Conservation (phyloP, 2,888 invertebrate species). For the Drosophila mimica region DNA sequence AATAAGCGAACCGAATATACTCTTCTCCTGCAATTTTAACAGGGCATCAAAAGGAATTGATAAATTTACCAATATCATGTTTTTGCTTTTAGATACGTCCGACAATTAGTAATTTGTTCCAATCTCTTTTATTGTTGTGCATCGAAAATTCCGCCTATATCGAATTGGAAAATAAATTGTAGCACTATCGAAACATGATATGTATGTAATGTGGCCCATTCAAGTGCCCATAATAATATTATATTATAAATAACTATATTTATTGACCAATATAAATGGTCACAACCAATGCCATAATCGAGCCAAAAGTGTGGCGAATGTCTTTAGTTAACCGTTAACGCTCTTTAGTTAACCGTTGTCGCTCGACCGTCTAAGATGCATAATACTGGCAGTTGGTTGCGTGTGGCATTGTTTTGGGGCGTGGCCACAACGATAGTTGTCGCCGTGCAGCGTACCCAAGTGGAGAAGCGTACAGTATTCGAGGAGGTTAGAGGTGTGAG, state of each 20-base stretch:
- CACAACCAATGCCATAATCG: conserved; percentile 12
- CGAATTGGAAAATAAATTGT: background rate
- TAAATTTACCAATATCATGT: background rate
- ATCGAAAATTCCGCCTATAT: background rate
- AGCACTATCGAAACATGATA: conserved; percentile 31
- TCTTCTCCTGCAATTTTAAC: background rate
- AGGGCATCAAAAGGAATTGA: background rate
- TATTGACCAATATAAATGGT: conserved; percentile 36
- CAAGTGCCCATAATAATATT: conserved; percentile 49
- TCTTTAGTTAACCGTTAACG: conserved; percentile 2
- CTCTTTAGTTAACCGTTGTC: conserved; percentile 43
- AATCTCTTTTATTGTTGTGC: background rate
- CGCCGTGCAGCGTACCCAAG: conserved; percentile 52
- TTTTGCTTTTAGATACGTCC: background rate
- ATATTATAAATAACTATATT: conserved; percentile 7
- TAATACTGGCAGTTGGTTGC: conserved; percentile 28
- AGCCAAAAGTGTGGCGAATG: background rate
- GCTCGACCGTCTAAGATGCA: conserved; percentile 58
- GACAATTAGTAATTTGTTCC: background rate
- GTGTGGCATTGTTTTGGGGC: conserved; percentile 58
- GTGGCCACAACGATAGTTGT: conserved; percentile 59
- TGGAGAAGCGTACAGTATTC: conserved; percentile 29
- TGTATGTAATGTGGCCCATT: conserved; percentile 44
- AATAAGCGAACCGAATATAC: background rate
- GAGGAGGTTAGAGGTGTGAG: conserved; percentile 33